A percentile compares a stretch with the other conserved stretches of the same genome.
Conservation (phyloP, 2,888 invertebrate species). For the Tetranychus piercei region DNA sequence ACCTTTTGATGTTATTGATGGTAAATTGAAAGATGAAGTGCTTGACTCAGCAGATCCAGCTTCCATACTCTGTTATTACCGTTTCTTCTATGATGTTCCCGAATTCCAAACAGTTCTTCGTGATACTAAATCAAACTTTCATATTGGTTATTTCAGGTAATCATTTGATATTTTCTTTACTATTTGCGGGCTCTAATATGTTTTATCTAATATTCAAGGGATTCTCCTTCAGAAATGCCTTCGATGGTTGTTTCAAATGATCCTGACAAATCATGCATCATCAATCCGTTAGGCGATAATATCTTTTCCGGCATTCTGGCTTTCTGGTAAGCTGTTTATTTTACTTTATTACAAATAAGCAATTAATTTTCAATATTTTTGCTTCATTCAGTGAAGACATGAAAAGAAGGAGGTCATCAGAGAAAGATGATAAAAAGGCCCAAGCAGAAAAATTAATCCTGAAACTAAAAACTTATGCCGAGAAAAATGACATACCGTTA, state of each 20-base stretch:
- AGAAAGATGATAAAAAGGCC: background rate
- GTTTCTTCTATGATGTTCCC: slow-evolving; percentile 82
- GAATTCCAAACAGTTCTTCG: slow-evolving; percentile 52
- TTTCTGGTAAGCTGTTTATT: slow-evolving; percentile 39
- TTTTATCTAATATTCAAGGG: slow-evolving; percentile 33
- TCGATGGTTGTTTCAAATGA: slow-evolving; percentile 58
- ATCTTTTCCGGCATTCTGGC: slow-evolving; percentile 51
- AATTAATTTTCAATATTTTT: background rate
- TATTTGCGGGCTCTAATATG: slow-evolving; percentile 4
- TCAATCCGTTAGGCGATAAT: slow-evolving; percentile 54
- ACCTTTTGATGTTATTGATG: slow-evolving; percentile 58
- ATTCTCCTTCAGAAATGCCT: slow-evolving; percentile 53
- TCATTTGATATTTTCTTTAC: background rate
- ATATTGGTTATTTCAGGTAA: slow-evolving; percentile 66
- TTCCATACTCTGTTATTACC: slow-evolving; percentile 56
- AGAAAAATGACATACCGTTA: slow-evolving; percentile 9
- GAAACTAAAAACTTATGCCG: slow-evolving; percentile 11
- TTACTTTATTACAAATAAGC: background rate
- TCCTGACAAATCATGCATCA: slow-evolving; percentile 46
- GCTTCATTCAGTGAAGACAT: background rate
- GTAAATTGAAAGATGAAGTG: slow-evolving; percentile 31
- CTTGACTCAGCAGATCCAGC: slow-evolving; percentile 22
- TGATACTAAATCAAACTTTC: slow-evolving; percentile 47
- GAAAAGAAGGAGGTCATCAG: background rate
- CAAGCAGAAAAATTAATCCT: background rate